Evolutionary conservation across 1,140 invertebrate genomes (phyloP).

Genomic region (Listronotus oregonensis): DNA sequence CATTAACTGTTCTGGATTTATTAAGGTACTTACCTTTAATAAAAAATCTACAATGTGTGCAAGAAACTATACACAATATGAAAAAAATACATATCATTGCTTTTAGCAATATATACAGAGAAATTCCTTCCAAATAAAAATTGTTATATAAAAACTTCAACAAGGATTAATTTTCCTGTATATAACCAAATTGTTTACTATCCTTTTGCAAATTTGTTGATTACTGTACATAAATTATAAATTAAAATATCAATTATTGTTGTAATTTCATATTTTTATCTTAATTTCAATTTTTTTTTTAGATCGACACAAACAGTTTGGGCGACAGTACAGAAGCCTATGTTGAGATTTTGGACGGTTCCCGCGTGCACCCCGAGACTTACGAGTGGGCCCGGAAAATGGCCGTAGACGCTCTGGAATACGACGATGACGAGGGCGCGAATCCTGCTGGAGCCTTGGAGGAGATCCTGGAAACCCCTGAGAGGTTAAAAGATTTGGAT

Average conservation of each 20-base stretch:
- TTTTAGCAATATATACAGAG: too few species aligned
- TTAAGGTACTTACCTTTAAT: constrained; percentile 92
- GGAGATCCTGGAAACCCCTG: constrained; percentile 95
- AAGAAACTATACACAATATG: too few species aligned
- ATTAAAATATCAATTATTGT: too few species aligned
- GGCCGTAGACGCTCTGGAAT: constrained; percentile 98
- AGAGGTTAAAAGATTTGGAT: constrained; percentile 95
- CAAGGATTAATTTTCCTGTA: too few species aligned
- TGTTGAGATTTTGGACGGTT: constrained; percentile 96
- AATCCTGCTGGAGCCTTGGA: constrained; percentile 96
- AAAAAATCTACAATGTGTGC: not conserved
- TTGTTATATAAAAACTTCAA: too few species aligned
- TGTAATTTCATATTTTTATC: not conserved
- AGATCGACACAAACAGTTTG: constrained; percentile 88
- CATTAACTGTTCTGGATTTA: constrained; percentile 98
- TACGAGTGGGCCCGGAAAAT: constrained; percentile 99
- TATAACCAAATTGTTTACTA: too few species aligned
- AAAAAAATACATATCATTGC: too few species aligned
- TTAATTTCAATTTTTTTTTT: constrained; percentile 2
- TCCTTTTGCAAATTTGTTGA: too few species aligned
- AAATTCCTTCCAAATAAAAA: too few species aligned
- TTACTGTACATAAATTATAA: too few species aligned
- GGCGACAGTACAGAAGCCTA: constrained; percentile 93
- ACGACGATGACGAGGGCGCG: constrained; percentile 94
- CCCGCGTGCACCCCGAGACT: constrained; percentile 97